Conservation (phyloP, 2,113 vertebrate genomes). For the Pluvialis apricaria region DNA sequence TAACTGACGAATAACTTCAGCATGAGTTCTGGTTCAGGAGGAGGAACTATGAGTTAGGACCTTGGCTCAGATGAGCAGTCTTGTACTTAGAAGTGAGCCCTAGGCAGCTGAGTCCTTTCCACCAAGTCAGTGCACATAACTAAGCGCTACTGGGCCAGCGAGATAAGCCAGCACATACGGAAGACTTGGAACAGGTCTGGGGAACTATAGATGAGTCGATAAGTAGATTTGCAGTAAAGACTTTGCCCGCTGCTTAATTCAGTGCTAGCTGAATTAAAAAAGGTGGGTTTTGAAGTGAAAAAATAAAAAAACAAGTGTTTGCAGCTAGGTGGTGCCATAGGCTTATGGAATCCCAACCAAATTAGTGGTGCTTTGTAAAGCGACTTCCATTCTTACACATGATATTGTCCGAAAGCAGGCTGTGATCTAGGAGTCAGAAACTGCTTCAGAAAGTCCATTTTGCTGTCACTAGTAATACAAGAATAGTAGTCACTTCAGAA, state of each 20-base stretch:
- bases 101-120: background rate
- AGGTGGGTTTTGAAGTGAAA: background rate
- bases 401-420: background rate
- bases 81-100: background rate
- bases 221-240: background rate
- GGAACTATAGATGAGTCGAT: background rate
- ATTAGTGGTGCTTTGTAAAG: background rate
- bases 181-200: background rate
- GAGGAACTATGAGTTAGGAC: background rate
- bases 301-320: background rate
- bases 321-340: conserved; percentile 64
- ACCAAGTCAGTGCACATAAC: background rate
- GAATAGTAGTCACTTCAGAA: background rate
- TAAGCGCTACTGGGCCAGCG: background rate
- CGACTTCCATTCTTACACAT: background rate
- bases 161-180: background rate
- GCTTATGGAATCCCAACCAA: background rate
- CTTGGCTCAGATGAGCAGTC: background rate
- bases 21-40: background rate
- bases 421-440: background rate
- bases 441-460: background rate
- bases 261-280: background rate
- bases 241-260: background rate
- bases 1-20: background rate
- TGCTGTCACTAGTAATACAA: background rate